Evolutionary conservation across 2,113 vertebrate species (phyloP).

Genomic region (Circaetus gallicus): DNA sequence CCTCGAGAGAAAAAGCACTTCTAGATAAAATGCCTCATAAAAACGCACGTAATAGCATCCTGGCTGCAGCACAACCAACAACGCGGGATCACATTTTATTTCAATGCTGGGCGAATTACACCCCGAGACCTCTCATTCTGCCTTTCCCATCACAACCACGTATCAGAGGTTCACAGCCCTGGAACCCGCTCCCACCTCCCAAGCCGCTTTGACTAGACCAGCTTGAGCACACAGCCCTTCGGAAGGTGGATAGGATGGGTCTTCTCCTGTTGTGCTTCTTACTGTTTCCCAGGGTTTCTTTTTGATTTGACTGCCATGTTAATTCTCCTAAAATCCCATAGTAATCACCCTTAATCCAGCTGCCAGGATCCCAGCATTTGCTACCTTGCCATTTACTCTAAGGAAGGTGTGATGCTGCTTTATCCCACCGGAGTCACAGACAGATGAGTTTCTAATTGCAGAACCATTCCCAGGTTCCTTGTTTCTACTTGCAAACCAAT

Average conservation of each 20-base stretch:
- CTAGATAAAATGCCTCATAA: conserved; percentile 57
- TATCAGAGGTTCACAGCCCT: not conserved
- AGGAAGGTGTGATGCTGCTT: conserved; percentile 4
- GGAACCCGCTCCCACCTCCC: not conserved
- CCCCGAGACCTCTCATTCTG: not conserved
- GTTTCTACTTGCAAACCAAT: conserved; percentile 26
- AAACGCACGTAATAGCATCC: not conserved
- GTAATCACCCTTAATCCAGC: conserved; percentile 30
- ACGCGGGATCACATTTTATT: not conserved
- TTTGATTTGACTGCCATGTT: not conserved
- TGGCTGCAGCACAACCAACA: not conserved
- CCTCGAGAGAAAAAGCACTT: conserved; percentile 34
- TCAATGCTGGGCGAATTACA: not conserved
- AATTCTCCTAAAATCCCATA: conserved; percentile 1
- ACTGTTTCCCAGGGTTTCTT: not conserved
- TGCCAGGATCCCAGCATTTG: not conserved
- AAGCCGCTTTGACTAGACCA: not conserved
- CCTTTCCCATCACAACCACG: not conserved
- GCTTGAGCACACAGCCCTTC: not conserved
- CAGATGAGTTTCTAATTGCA: conserved; percentile 4
- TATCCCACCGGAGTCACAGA: not conserved
- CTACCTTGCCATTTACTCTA: not conserved
- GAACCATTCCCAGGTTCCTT: not conserved
- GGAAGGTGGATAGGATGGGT: not conserved
- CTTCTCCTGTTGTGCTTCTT: not conserved